phyloP scores from a whole-genome alignment of 2,888 invertebrate species.

The Brachyptera putata region DNA sequence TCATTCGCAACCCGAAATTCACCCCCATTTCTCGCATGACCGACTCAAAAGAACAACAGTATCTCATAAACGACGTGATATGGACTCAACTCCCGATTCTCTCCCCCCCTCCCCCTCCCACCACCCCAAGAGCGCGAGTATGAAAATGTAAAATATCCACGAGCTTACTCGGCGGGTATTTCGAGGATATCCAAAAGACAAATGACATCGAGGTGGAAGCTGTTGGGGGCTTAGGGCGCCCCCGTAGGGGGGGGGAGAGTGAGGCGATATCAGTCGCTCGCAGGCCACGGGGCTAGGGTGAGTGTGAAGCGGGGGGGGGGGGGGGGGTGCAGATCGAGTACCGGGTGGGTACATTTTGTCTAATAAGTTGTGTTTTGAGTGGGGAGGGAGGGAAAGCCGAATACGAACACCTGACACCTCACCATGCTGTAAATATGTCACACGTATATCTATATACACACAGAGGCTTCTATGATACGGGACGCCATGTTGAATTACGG shows the following conservation, averaged over 20 bases:
- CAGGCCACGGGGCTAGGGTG: neutral
- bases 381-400: neutral
- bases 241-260: neutral
- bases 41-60: too few relatives aligned
- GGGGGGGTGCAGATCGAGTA: too few relatives aligned
- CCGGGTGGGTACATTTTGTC: neutral
- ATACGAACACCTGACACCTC: constrained; percentile 17
- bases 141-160: constrained; percentile 11
- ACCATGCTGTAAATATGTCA: constrained; percentile 14
- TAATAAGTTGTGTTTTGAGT: constrained; percentile 18
- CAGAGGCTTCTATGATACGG: neutral
- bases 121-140: neutral
- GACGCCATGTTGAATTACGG: constrained; percentile 17
- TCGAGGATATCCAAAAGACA: neutral
- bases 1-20: too few relatives aligned
- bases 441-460: neutral
- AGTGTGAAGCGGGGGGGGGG: neutral
- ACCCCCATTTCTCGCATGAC: too few relatives aligned
- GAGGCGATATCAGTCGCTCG: constrained; percentile 12
- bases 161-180: neutral
- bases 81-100: too few relatives aligned
- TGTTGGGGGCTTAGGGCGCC: constrained; percentile 16
- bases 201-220: constrained; percentile 11
- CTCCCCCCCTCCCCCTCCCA: neutral
- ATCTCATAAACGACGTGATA: too few relatives aligned